Conservation (phyloP, 2,797 vertebrate species). For the Acanthopagrus latus region DNA sequence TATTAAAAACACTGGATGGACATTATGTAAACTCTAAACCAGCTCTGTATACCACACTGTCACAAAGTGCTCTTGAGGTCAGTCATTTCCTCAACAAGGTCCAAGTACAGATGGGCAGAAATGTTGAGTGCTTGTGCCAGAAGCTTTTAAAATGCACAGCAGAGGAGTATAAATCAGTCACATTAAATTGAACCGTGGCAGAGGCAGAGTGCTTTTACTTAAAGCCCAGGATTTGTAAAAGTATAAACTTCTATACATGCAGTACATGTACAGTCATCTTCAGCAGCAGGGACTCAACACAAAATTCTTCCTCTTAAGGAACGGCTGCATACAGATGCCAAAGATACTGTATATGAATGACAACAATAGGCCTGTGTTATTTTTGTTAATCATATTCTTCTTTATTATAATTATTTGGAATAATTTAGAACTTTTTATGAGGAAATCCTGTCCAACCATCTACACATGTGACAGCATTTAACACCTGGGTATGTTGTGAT, state of each 20-base stretch:
- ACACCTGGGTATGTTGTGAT: background rate
- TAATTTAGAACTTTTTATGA: background rate
- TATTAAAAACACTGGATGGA: slow-evolving; percentile 37
- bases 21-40: slow-evolving; percentile 50
- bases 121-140: slow-evolving; percentile 45
- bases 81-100: slow-evolving; percentile 19
- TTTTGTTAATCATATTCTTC: background rate
- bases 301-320: background rate
- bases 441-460: background rate
- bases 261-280: background rate
- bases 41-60: slow-evolving; percentile 26
- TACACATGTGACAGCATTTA: background rate
- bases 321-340: background rate
- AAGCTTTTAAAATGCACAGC: slow-evolving; percentile 39
- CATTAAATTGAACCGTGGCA: slow-evolving; percentile 17
- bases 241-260: slow-evolving; percentile 1
- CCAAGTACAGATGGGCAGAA: slow-evolving; percentile 24
- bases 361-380: background rate
- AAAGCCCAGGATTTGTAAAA: background rate
- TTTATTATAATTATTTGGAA: no score
- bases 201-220: slow-evolving; percentile 14
- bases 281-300: background rate
- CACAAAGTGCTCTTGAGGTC: slow-evolving; percentile 40
- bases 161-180: slow-evolving; percentile 36
- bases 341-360: background rate